Evolutionary conservation across 1,140 invertebrate genomes (phyloP).

Genomic region (Lycorma delicatula): DNA sequence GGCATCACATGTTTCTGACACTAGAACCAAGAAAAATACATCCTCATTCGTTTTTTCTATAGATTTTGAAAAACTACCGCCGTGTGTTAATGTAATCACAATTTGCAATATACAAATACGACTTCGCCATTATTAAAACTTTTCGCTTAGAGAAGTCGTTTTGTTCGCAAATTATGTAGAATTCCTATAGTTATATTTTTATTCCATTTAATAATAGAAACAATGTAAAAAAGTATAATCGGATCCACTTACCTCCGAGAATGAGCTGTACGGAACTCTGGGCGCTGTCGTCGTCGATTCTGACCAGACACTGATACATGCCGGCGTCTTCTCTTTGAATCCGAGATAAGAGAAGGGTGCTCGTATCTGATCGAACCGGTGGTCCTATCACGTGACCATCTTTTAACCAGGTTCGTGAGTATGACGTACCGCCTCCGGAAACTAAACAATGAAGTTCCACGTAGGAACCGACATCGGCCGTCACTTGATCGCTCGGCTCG

Average conservation of each 20-base stretch:
- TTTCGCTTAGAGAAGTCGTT: too few species aligned
- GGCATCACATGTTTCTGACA: too few species aligned
- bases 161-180: too few species aligned
- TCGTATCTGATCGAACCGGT: background rate
- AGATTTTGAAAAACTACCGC: too few species aligned
- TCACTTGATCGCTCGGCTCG: conserved; percentile 32
- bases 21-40: too few species aligned
- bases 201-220: too few species aligned
- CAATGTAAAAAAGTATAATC: background rate
- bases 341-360: conserved; percentile 16
- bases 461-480: conserved; percentile 40
- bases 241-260: conserved; percentile 40
- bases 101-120: too few species aligned
- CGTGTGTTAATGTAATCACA: too few species aligned
- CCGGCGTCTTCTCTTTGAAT: conserved; percentile 39
- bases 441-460: conserved; percentile 43
- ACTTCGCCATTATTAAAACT: too few species aligned
- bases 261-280: conserved; percentile 42
- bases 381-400: conserved; percentile 24
- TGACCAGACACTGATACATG: conserved; percentile 48
- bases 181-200: too few species aligned
- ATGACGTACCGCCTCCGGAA: conserved; percentile 10
- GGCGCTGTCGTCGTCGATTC: conserved; percentile 38
- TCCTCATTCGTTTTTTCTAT: too few species aligned
- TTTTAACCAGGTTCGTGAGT: conserved; percentile 25